Conservation (phyloP, 2,113 vertebrate genomes). For the Zosterops hypoxanthus region DNA sequence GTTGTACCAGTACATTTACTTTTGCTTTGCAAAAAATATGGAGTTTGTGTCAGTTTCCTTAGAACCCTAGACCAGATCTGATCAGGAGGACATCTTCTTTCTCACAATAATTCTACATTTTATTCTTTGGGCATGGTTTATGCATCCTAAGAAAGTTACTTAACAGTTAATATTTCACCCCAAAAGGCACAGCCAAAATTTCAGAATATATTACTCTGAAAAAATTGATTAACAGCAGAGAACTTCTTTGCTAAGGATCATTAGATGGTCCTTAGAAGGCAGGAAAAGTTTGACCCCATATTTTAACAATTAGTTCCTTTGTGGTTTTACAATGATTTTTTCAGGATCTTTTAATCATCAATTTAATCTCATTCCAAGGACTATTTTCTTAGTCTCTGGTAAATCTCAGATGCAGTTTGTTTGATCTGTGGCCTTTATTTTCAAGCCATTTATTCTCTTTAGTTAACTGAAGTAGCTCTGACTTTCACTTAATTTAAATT, state of each 20-base stretch:
- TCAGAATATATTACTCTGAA: background rate
- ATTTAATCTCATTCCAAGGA: background rate
- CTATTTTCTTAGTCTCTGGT: background rate
- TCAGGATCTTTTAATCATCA: background rate
- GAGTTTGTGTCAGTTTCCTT: background rate
- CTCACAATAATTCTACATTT: background rate
- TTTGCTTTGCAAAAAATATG: background rate
- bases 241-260: background rate
- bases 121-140: background rate
- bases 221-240: background rate
- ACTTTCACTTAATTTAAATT: background rate
- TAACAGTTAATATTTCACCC: background rate
- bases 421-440: background rate
- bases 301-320: background rate
- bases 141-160: background rate
- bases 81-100: background rate
- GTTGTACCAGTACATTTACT: background rate
- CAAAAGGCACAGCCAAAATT: background rate
- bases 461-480: background rate
- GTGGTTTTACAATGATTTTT: fast-evolving
- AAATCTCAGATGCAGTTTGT: background rate
- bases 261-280: background rate
- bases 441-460: background rate
- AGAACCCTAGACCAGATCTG: background rate
- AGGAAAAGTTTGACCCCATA: background rate